Evolutionary conservation across 2,888 invertebrate species (phyloP).

Genomic region (Chaitophorus viminalis): DNA sequence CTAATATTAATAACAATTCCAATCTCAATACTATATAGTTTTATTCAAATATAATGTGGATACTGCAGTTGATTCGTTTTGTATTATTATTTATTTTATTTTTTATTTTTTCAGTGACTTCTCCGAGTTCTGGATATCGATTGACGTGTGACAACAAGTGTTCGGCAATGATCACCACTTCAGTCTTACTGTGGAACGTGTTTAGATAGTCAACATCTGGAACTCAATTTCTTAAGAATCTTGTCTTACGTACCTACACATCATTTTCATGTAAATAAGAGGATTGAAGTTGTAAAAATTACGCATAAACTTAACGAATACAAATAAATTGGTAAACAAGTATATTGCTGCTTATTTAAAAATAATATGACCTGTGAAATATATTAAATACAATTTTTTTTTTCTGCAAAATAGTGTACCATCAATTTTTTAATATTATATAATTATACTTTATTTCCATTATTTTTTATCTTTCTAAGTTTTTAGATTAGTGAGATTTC

Average conservation of each 20-base stretch:
- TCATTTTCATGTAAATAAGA: slow-evolving; percentile 38
- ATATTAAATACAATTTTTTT: not conserved
- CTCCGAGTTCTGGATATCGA: slow-evolving; percentile 28
- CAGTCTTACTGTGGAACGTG: slow-evolving; percentile 21
- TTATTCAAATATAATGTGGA: not conserved
- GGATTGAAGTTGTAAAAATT: slow-evolving; percentile 24
- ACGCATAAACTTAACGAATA: not conserved
- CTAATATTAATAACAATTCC: not conserved
- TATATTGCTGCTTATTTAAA: not conserved
- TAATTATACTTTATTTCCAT: slow-evolving; percentile 2
- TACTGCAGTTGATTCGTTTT: not conserved
- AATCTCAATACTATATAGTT: not conserved
- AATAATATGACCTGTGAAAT: not conserved
- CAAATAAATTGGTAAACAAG: not conserved
- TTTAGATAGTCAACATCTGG: slow-evolving; percentile 37
- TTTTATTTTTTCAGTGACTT: slow-evolving; percentile 47
- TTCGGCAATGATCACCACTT: slow-evolving; percentile 13
- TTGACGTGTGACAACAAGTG: slow-evolving; percentile 2
- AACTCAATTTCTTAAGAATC: not conserved
- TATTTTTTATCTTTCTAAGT: not conserved
- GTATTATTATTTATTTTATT: not conserved
- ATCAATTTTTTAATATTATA: not conserved
- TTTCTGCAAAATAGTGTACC: not conserved
- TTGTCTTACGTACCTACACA: not conserved
- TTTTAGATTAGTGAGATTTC: slow-evolving; percentile 15